Percentiles rank a stretch among this genome's conserved stretches.
These are phyloP conservation scores for Protula sp. DNA, from an alignment of 2,888 invertebrate species.

Conservation along the genomic window DNA sequence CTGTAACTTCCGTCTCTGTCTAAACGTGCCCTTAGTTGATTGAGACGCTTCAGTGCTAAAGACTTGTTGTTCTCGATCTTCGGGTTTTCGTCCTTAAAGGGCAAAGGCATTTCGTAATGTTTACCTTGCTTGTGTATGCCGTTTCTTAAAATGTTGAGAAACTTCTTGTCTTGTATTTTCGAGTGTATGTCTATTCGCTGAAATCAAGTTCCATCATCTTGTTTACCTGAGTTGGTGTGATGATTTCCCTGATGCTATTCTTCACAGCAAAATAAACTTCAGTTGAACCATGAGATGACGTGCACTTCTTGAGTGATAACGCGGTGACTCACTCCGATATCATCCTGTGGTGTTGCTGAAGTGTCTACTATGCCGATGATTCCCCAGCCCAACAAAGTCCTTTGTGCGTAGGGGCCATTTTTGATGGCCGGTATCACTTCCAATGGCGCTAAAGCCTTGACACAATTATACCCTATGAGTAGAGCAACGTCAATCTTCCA, in stretches of 20 bases:
- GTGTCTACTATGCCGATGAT: not conserved
- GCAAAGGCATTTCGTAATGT: slow-evolving; percentile 1
- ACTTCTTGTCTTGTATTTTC: slow-evolving; percentile 1
- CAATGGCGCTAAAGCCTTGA: slow-evolving; percentile 21
- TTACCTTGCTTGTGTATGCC: not conserved
- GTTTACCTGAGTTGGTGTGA: not conserved
- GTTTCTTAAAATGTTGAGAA: slow-evolving; percentile 1
- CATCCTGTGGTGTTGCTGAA: no score
- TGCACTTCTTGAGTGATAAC: not conserved
- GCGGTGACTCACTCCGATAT: no score
- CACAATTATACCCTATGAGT: slow-evolving; percentile 26
- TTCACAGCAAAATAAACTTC: not conserved
- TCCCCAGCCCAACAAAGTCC: not conserved
- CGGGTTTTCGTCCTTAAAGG: slow-evolving; percentile 2
- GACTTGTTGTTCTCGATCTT: slow-evolving; percentile 1
- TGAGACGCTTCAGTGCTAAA: not conserved
- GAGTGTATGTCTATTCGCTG: not conserved
- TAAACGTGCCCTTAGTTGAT: not conserved
- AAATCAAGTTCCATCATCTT: not conserved
- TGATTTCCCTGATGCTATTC: not conserved
- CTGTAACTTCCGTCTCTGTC: not conserved
- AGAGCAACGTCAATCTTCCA: slow-evolving; percentile 20
- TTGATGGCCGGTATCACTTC: not conserved
- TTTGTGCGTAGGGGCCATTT: not conserved
- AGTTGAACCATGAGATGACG: not conserved